A percentile compares a stretch with the other conserved stretches of the same genome.
phyloP scores from a whole-genome alignment of 1,140 invertebrate genomes.

The Ptiloglossa arizonensis region DNA sequence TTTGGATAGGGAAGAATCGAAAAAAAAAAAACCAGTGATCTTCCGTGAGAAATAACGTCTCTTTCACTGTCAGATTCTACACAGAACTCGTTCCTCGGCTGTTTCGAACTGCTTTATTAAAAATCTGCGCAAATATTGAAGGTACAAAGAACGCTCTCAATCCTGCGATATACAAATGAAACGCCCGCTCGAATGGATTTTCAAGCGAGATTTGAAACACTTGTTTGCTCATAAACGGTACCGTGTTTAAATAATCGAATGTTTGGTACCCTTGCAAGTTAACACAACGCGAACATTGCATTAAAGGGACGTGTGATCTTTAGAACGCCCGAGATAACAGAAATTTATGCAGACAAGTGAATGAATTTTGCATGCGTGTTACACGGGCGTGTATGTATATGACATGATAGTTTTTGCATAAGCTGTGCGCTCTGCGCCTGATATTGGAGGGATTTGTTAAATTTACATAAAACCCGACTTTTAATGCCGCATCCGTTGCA shows the following conservation, averaged over 20 bases:
- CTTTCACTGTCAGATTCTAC: neutral
- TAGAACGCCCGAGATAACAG: constrained; percentile 23
- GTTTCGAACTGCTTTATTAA: constrained; percentile 20
- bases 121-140: constrained; percentile 6
- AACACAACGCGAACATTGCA: neutral
- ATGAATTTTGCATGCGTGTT: constrained; percentile 32
- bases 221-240: neutral
- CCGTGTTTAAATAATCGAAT: neutral
- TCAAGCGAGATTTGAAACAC: neutral
- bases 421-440: neutral
- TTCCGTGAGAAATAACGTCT: neutral
- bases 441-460: constrained; percentile 21
- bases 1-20: neutral
- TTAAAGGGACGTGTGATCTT: constrained; percentile 7
- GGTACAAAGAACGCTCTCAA: neutral
- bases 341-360: constrained; percentile 33
- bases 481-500: neutral
- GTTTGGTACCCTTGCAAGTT: constrained; percentile 1
- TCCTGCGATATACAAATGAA: neutral
- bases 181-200: neutral
- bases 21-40: neutral
- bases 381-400: neutral
- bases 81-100: neutral
- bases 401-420: constrained; percentile 27
- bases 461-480: neutral